A percentile compares a stretch with the other conserved stretches of the same genome.
These are phyloP conservation scores for Cardiocondyla obscurior DNA, from an alignment of 1,140 invertebrate genomes.

Conservation along the genomic window DNA sequence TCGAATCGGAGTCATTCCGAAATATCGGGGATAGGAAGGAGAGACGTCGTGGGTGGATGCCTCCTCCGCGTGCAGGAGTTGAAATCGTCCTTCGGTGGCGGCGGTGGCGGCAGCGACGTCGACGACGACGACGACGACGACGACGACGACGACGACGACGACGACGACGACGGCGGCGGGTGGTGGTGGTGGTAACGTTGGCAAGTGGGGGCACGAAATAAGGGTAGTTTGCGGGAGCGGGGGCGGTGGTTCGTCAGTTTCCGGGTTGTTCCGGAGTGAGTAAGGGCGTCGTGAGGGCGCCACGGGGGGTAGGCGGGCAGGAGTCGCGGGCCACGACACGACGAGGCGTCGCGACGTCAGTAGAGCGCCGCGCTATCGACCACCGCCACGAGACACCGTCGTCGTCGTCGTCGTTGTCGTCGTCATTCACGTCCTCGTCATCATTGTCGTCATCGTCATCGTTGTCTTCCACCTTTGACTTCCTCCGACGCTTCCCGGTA, in stretches of 20 bases:
- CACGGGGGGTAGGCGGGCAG: conserved; percentile 65
- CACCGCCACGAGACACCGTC: conserved; percentile 76
- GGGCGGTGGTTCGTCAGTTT: conserved; percentile 79
- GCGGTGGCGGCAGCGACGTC: background rate
- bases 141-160: conserved; percentile 1
- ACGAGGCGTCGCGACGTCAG: conserved; percentile 82
- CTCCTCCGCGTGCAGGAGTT: conserved; percentile 44
- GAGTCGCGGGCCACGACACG: conserved; percentile 77
- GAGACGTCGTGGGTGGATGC: conserved; percentile 35
- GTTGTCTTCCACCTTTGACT: conserved; percentile 17
- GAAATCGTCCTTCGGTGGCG: conserved; percentile 40
- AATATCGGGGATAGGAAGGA: conserved; percentile 24
- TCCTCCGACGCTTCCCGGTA: conserved; percentile 11
- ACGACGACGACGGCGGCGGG: conserved; percentile 14
- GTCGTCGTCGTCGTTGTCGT: conserved; percentile 63
- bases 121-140: background rate
- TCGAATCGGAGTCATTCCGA: conserved; percentile 48
- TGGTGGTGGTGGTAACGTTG: conserved; percentile 31
- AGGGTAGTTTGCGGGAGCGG: conserved; percentile 74
- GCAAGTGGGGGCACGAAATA: conserved; percentile 72
- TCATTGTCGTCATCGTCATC: conserved; percentile 40
- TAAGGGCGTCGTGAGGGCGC: conserved; percentile 70
- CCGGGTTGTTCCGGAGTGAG: conserved; percentile 80
- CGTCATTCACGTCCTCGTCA: conserved; percentile 29
- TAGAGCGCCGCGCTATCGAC: conserved; percentile 82